These are phyloP conservation scores for Cryptocheilus praepositus DNA, from an alignment of 2,888 invertebrate genomes.

Conservation along the genomic window DNA sequence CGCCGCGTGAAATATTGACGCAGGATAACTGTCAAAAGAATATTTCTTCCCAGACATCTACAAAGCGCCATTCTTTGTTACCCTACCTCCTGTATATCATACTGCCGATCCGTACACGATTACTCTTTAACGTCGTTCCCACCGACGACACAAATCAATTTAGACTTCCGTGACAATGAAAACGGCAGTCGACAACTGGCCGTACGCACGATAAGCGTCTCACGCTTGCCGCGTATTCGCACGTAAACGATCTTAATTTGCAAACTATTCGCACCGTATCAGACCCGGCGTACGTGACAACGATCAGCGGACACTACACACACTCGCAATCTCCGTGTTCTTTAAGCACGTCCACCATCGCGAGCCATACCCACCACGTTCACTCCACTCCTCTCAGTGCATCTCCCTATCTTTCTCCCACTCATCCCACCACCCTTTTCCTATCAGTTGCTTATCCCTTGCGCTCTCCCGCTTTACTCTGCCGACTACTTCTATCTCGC, in stretches of 20 bases:
- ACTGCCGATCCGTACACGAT: too few species aligned
- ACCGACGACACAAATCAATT: neutral
- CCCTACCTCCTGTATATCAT: too few species aligned
- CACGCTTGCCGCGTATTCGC: conserved; percentile 10
- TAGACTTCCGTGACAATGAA: conserved; percentile 4
- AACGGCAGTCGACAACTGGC: conserved; percentile 13
- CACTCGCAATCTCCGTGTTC: conserved; percentile 32
- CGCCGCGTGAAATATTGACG: too few species aligned
- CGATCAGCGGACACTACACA: conserved; percentile 13
- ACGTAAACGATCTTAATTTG: conserved; percentile 42
- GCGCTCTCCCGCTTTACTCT: conserved; percentile 6
- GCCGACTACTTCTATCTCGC: neutral
- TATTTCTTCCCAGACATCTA: too few species aligned
- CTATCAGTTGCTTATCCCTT: neutral
- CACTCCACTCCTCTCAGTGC: neutral
- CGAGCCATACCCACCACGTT: too few species aligned
- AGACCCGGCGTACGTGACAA: conserved; percentile 39
- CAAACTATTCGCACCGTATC: conserved; percentile 54
- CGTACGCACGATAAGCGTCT: conserved; percentile 6
- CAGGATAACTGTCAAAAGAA: too few species aligned
- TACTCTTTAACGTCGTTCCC: neutral
- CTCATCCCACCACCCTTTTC: too few species aligned
- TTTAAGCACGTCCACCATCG: neutral
- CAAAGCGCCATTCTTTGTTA: too few species aligned
- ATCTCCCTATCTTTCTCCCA: too few species aligned